Evolutionary conservation across 2,797 vertebrate species (phyloP).

Genomic region (Malurus leucopterus): DNA sequence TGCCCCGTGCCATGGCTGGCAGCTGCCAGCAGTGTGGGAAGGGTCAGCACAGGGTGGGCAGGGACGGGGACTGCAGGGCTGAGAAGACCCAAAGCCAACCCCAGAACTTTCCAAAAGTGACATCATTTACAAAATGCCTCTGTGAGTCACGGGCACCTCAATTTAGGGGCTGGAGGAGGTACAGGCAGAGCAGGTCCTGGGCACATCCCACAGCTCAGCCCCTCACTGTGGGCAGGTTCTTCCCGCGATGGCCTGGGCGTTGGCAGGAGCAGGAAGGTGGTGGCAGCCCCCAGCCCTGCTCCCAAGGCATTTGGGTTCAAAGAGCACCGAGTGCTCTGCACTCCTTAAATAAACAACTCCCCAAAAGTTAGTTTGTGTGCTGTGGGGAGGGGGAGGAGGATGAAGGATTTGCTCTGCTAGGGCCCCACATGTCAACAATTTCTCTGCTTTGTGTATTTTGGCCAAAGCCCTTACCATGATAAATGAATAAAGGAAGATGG

Average conservation of each 20-base stretch:
- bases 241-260: neutral
- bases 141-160: rapidly evolving
- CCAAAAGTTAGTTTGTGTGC: constrained; percentile 81
- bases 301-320: constrained; percentile 73
- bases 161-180: neutral
- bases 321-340: constrained; percentile 76
- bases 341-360: constrained; percentile 87
- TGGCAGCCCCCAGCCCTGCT: constrained; percentile 72
- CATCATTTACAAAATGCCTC: rapidly evolving
- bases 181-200: neutral
- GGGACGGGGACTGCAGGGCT: neutral
- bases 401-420: constrained; percentile 85
- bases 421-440: constrained; percentile 98
- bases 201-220: rapidly evolving
- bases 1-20: rapidly evolving
- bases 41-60: neutral
- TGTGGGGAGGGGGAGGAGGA: constrained; percentile 68
- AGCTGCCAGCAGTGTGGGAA: neutral
- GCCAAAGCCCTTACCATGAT: constrained; percentile 91
- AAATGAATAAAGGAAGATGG: constrained; percentile 96
- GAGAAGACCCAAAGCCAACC: neutral
- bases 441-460: constrained; percentile 98
- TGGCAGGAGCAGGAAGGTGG: constrained; percentile 77
- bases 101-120: neutral
- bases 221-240: neutral